Evolutionary conservation across 2,113 vertebrate species (phyloP), one percentile per base, ranked within the genome.

Genomic region (Polyodon spathula): DNA sequence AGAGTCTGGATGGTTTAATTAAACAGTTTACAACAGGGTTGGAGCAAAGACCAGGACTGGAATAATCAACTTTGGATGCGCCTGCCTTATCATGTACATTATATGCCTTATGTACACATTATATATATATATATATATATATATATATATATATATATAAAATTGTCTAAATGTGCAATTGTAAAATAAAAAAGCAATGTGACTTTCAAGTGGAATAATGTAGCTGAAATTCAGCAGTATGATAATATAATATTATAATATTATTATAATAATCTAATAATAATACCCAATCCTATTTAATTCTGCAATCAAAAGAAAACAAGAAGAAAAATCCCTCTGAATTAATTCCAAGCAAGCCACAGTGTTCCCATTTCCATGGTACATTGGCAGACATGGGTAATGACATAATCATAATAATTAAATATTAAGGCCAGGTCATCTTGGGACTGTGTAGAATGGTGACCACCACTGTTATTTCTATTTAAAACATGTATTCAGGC

Each of bases 341-440:
- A n/a, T n/a, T 80, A 78, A 80, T 77, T 78, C 76, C 74, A 62
- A 67, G 67, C 74, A 69, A 63, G 76, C 71, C 74, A 68, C 59
- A 71, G 69, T 74, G 68, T 75, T 81, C 71, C 68, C 3, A 72
- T 78, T 78, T 73, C 73, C 71, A 76, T 76, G 76, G 76, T 79
- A 78, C 79, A 78, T 75, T 72, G 74, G 71, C 71, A 61, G 75
- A 86, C 83, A 84, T 78, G 75, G 78, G 83, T 80, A 81, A 84
- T 77, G 82, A 79, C 80, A 78, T 84, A 80, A 79, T 74, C 82
- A 85, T 84, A 84, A 86, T 86, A 84, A 84, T 84, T 81, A 76
- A 77, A 82, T 81, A 81, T 87, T 83, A 83, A 73, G 73, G 80
- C 83, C 79, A 71, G 81, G 79, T 72, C 71, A 75, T 66, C 79